These are phyloP conservation scores for Geodia barretti DNA, from an alignment of 37 sponge, comb jelly and placozoan genomes.

Conservation along the genomic window DNA sequence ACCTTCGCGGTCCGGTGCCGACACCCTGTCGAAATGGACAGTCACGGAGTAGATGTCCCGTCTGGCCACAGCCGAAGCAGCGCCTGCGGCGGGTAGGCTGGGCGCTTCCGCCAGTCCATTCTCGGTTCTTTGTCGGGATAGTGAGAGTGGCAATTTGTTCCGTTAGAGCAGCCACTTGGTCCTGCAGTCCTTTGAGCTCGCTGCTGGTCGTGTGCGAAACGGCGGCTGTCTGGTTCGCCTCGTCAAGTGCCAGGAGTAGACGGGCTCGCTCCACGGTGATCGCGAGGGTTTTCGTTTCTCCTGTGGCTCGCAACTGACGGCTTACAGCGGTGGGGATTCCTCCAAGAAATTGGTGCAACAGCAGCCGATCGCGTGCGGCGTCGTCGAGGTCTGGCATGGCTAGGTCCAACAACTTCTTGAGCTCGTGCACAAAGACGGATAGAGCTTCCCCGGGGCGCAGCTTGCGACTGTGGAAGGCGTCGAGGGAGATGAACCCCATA, in stretches of 20 bases:
- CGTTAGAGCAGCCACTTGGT: slow-evolving; percentile 20
- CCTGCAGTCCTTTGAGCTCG: slow-evolving; percentile 5
- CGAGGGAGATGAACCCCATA: slow-evolving; percentile 21
- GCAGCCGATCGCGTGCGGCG: slow-evolving; percentile 26
- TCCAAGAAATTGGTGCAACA: slow-evolving; percentile 54
- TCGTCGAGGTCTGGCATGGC: slow-evolving; percentile 59
- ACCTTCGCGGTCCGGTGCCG: background rate
- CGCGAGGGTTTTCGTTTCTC: slow-evolving; percentile 21
- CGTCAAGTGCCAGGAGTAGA: slow-evolving; percentile 20
- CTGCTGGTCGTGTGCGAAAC: no score
- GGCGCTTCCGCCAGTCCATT: background rate
- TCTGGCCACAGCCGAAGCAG: slow-evolving; percentile 18
- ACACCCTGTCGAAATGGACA: background rate
- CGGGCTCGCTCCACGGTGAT: slow-evolving; percentile 17
- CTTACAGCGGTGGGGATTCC: slow-evolving; percentile 35
- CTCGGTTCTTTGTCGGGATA: background rate
- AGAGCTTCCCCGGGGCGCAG: slow-evolving; percentile 25
- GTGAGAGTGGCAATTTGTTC: slow-evolving; percentile 34
- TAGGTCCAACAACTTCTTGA: slow-evolving; percentile 45
- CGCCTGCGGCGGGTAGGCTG: background rate
- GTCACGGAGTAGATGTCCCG: slow-evolving; percentile 18
- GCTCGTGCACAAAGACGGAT: slow-evolving; percentile 21
- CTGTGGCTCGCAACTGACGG: slow-evolving; percentile 32
- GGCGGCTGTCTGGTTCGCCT: no score
- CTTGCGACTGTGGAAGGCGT: slow-evolving; percentile 18